Base-by-base conservation (phyloP, 23 tunicate genomes). In the Pegea sp. region DNA sequence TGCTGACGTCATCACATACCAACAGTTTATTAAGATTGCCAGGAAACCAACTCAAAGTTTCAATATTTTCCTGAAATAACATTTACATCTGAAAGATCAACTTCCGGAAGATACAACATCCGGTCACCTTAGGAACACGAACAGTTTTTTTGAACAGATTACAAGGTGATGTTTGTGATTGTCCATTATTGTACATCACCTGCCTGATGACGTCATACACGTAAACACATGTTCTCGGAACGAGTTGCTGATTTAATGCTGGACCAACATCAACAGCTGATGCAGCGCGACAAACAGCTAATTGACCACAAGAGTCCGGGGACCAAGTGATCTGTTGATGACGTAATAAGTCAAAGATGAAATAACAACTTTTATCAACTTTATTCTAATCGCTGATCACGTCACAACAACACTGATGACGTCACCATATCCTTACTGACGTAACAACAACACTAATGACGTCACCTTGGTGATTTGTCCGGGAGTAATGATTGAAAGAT, bases 391-490 rank as follows among this genome's bases (percentile, higher is more conserved):
- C n/a, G n/a, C n/a, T n/a, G n/a, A n/a, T n/a, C n/a, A n/a, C n/a
- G n/a, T n/a, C n/a, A n/a, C n/a, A n/a, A n/a, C n/a, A n/a, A n/a
- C n/a, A n/a, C n/a, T n/a, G n/a, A n/a, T n/a, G n/a, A n/a, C n/a
- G n/a, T n/a, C n/a, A n/a, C n/a, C n/a, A n/a, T n/a, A n/a, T n/a
- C n/a, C n/a, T n/a, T n/a, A n/a, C n/a, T n/a, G n/a, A n/a, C n/a
- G n/a, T n/a, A n/a, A n/a, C n/a, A n/a, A n/a, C n/a, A n/a, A n/a
- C n/a, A 38, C 46, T 16, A 8, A 16, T 38, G 16, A 38, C 7
- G 7, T 30, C 54, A 67, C 73, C 63, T 62, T 71, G 54, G 42
- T 50, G 25, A 71, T 60, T 26, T 43, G 31, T 19, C 52, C 26
- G n/a, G 68, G 28, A 13, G 64, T 19, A 32, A 67, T 22, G 30